Evolutionary conservation across 1,140 invertebrate genomes (phyloP).

Genomic region (Papilio machaon): DNA sequence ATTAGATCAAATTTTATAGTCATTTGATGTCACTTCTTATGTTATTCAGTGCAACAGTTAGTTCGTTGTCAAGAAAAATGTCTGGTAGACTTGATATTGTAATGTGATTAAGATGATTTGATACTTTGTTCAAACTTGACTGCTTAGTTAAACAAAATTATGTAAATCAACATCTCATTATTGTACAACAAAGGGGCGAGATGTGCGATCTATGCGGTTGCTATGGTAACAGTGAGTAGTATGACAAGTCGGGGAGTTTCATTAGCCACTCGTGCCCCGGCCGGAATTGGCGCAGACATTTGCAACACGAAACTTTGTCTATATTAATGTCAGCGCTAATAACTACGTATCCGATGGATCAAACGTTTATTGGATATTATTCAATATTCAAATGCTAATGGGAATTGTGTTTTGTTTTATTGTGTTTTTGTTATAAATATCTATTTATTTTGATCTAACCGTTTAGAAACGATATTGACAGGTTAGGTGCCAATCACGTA

Average conservation of each 20-base stretch:
- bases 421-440: too few relatives aligned
- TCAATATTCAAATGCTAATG: not conserved
- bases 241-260: constrained; percentile 19
- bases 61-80: not conserved
- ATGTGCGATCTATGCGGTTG: constrained; percentile 17
- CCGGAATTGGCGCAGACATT: constrained; percentile 29
- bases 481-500: too few relatives aligned
- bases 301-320: constrained; percentile 33
- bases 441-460: too few relatives aligned
- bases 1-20: not conserved
- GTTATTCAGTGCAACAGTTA: too few relatives aligned
- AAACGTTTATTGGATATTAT: constrained; percentile 1
- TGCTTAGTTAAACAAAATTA: not conserved
- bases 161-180: not conserved
- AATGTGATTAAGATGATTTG: not conserved
- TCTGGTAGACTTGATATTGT: not conserved
- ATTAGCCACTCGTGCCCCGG: constrained; percentile 20
- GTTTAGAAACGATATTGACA: too few relatives aligned
- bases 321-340: constrained; percentile 29
- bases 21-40: too few relatives aligned
- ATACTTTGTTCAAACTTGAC: not conserved
- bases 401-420: not conserved
- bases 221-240: constrained; percentile 14
- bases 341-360: constrained; percentile 21
- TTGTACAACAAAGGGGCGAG: constrained; percentile 1